Base-by-base conservation (phyloP, 2,797 vertebrate species). In the Gobio occitaniae region DNA sequence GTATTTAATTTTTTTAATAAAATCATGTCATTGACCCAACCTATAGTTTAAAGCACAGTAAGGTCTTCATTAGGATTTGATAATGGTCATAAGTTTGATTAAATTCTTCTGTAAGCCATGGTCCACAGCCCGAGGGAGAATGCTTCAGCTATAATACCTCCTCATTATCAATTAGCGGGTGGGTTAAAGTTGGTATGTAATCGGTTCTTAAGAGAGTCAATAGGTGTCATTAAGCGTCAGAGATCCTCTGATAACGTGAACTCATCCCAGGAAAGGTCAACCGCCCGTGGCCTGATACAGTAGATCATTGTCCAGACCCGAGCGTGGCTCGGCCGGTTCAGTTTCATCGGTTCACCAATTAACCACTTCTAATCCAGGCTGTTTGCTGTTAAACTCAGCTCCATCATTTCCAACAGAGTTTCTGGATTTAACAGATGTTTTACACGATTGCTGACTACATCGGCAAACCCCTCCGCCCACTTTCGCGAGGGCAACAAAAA, bases 371-470 rank as follows among this genome's bases (percentile, higher is more conserved):
- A 21, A 38, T 84, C 29, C 25, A 21, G 38, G 36, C 80, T 78
- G 47, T 88, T 89, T 79, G 78, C 92, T 87, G 48, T 93, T 92
- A 92, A 93, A 94, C 91, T 91, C 91, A 85, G 90, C 89, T 94
- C 93, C 91, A 80, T 95, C 93, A 93, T 93, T 93, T 93, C 93
- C 94, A 68, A 68, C 87, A 86, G 92, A 93, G 92, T 82, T 85
- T 87, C 90, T 93, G 91, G 93, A 94, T 93, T 91, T 90, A 92
- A 93, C 89, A 84, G 89, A 92, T 94, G 95, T 95, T 94, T 91
- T 92, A 96, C 94, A 95, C 90, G 94, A 95, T 92, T 91, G 94
- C 95, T 94, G 94, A 95, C 92, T 92, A 92, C 93, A 91, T 91
- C 90, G 90, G 92, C 92, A 91, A 92, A 93, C 93, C 91, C 91